phyloP scores from a whole-genome alignment of 2,113 vertebrate species.

The Platichthys stellatus region DNA sequence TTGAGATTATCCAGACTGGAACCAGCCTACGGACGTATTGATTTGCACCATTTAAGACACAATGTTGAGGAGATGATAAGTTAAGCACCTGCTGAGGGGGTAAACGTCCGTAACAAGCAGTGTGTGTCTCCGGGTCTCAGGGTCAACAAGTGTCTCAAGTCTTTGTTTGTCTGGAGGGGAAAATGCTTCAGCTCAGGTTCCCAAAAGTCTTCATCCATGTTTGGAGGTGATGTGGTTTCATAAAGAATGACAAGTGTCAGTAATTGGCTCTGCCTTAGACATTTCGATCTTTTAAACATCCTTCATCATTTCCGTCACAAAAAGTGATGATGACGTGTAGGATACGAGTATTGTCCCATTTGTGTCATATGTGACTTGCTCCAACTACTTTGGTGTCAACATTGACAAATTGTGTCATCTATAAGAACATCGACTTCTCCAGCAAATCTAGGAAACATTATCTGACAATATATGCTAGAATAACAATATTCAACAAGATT shows the following conservation, averaged over 20 bases:
- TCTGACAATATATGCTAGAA: not conserved
- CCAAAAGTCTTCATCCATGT: not conserved
- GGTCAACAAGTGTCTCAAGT: not conserved
- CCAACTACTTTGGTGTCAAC: constrained; percentile 16
- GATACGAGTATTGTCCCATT: too few relatives aligned
- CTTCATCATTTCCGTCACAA: too few relatives aligned
- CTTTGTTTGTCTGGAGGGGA: not conserved
- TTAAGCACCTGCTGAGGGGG: not conserved
- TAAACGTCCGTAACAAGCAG: not conserved
- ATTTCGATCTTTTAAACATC: too few relatives aligned
- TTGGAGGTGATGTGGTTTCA: not conserved
- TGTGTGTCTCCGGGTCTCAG: not conserved
- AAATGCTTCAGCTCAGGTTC: not conserved
- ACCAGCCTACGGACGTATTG: not conserved
- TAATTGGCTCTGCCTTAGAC: not conserved
- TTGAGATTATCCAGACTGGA: not conserved
- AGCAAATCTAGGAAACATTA: constrained; percentile 2
- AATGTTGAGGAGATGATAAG: not conserved
- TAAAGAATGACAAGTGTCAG: not conserved
- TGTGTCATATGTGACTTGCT: not conserved
- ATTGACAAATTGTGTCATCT: constrained; percentile 1
- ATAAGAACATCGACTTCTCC: not conserved
- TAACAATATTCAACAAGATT: too few relatives aligned
- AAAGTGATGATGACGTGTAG: too few relatives aligned
- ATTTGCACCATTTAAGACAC: not conserved